These are phyloP conservation scores for Eurosta solidaginis DNA, from an alignment of 1,140 invertebrate species.

Conservation along the genomic window DNA sequence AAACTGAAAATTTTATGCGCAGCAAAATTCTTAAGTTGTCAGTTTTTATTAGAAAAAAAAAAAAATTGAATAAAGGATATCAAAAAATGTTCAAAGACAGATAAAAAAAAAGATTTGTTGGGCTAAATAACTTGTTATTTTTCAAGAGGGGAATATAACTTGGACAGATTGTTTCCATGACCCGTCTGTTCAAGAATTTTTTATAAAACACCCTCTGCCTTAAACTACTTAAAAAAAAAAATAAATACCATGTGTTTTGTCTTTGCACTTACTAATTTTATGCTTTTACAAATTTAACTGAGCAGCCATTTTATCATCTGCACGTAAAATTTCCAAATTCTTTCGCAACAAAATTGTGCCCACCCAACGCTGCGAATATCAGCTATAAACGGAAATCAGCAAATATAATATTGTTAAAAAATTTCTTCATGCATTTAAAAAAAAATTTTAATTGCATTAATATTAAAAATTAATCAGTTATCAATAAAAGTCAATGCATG, in stretches of 20 bases:
- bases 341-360: constrained; percentile 23
- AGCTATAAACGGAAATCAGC: constrained; percentile 23
- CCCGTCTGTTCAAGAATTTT: too few relatives aligned
- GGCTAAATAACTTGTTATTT: too few relatives aligned
- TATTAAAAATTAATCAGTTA: not conserved
- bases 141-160: too few relatives aligned
- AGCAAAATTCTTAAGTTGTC: not conserved
- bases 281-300: not conserved
- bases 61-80: too few relatives aligned
- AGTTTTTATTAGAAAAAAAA: not conserved
- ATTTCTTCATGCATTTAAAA: constrained; percentile 1
- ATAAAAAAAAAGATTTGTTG: too few relatives aligned
- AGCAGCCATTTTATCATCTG: not conserved
- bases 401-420: not conserved
- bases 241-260: too few relatives aligned
- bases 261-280: not conserved
- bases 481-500: not conserved
- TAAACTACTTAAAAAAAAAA: too few relatives aligned
- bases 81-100: too few relatives aligned
- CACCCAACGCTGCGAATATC: constrained; percentile 23
- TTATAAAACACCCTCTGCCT: too few relatives aligned
- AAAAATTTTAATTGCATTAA: not conserved
- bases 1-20: constrained; percentile 5
- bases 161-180: too few relatives aligned
- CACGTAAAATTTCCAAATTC: constrained; percentile 1